Evolutionary conservation across 2,888 invertebrate species (phyloP), one percentile per base, ranked within the genome.

Genomic region (Listrodromus nycthemerus): DNA sequence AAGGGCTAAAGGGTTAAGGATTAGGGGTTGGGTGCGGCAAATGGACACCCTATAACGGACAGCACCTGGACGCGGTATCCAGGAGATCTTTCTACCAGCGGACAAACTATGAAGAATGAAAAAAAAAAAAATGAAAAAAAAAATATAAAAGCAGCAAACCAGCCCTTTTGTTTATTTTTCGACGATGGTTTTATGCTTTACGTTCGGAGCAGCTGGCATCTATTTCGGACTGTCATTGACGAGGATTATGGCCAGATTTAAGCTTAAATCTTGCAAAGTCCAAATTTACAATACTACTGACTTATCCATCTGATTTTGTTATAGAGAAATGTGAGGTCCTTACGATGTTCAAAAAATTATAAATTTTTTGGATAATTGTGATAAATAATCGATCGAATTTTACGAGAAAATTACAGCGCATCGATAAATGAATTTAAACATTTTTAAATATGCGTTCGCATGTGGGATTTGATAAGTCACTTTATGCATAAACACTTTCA

Each of bases 41-140:
- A 81, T 70, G 84, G 84, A 80, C 83, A 83, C 61, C 86, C 80
- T 78, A 89, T 89, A 89, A 91, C 89, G 92, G 91, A 91, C 92
- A 81, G 69, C 84, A 84, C 84, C 84, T 84, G 84, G 84, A 84
- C 84, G 92, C 89, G 83, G 83, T 87, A 87, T 80, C 83, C 88
- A 86, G 84, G 85, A 83, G 84, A 87, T 45, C n/a, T 21, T 73
- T 30, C 16, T 37, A 21, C 27, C 4, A 21, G 33, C 81, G 84
- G 71, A 81, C 84, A 74, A 52, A 77, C 41, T 66, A 41, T 48
- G 45, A 30, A 48, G 79, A 67, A 74, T 48, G 61, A 41, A 65
- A 70, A 65, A 79, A 75, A 75, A 77, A 76, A 80, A 74, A 78
- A 63, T 1, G 16, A 50, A 63, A 65, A n/a, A 74, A 55, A 65